Conservation (phyloP, 30 jellyfish, hydroid and myxozoan genomes). For the Pseudorhiza aurosa region DNA sequence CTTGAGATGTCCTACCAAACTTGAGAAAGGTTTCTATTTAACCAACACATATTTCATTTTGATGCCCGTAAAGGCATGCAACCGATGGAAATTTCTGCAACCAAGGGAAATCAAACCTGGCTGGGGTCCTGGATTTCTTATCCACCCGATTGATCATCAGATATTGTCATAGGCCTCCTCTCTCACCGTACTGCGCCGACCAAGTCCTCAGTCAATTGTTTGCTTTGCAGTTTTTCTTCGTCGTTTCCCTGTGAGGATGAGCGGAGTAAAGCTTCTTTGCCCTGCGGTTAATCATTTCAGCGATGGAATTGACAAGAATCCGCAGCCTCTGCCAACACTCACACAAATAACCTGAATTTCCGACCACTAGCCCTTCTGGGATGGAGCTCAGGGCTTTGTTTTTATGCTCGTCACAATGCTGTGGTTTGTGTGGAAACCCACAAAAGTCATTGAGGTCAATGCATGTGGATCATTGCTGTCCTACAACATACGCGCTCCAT, state of each 20-base stretch:
- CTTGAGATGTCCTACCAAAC: too few relatives aligned
- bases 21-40: too few relatives aligned
- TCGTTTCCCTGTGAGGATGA: slow-evolving; percentile 7
- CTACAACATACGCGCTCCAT: too few relatives aligned
- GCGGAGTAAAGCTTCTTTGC: not conserved
- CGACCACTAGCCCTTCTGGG: slow-evolving; percentile 60
- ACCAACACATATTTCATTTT: too few relatives aligned
- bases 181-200: too few relatives aligned
- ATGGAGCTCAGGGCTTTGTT: slow-evolving; percentile 36
- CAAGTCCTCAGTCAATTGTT: too few relatives aligned
- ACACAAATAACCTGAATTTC: slow-evolving; percentile 34
- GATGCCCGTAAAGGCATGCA: too few relatives aligned
- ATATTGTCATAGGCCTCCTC: too few relatives aligned
- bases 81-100: too few relatives aligned
- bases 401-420: slow-evolving; percentile 38
- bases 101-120: too few relatives aligned
- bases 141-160: too few relatives aligned
- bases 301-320: not conserved
- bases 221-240: not conserved
- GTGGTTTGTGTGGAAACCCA: slow-evolving; percentile 70
- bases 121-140: too few relatives aligned
- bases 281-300: slow-evolving; percentile 6
- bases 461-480: slow-evolving; percentile 68
- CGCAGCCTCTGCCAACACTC: slow-evolving; percentile 54
- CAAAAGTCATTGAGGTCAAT: slow-evolving; percentile 67